These are phyloP conservation scores for Hassar affinis DNA, from an alignment of 2,113 vertebrate species.

Conservation along the genomic window DNA sequence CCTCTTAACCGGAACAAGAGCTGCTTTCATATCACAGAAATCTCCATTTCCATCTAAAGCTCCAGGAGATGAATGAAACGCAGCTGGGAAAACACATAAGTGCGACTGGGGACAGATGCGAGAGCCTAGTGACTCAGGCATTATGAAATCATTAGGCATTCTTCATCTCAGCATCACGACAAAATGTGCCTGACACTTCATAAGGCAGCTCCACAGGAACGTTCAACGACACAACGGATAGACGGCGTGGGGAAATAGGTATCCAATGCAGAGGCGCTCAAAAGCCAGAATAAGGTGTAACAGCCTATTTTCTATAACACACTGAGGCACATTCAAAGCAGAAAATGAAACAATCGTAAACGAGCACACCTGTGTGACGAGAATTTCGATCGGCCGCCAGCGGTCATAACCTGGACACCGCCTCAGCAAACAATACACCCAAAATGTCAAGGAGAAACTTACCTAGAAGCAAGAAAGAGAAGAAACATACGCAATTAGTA, in stretches of 20 bases:
- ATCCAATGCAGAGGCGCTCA: slow-evolving; percentile 15
- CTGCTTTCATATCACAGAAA: slow-evolving; percentile 49
- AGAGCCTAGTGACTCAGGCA: slow-evolving; percentile 42
- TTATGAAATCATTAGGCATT: slow-evolving; percentile 50
- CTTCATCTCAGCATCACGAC: slow-evolving; percentile 42
- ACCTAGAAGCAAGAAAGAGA: slow-evolving; percentile 46
- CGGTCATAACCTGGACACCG: neutral
- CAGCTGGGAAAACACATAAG: slow-evolving; percentile 51
- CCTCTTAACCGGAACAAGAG: slow-evolving; percentile 41
- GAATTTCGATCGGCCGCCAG: slow-evolving; percentile 14
- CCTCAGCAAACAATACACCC: slow-evolving; percentile 36
- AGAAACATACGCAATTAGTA: slow-evolving; percentile 34
- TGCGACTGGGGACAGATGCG: slow-evolving; percentile 38
- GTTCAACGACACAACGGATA: slow-evolving; percentile 36
- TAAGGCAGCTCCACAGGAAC: slow-evolving; percentile 42
- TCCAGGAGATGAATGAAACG: slow-evolving; percentile 47
- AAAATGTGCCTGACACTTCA: slow-evolving; percentile 52
- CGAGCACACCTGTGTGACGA: slow-evolving; percentile 37
- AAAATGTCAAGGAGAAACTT: slow-evolving; percentile 54
- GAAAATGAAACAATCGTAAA: slow-evolving; percentile 22
- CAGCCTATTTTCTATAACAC: neutral
- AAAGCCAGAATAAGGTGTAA: slow-evolving; percentile 16
- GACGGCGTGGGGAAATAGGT: slow-evolving; percentile 25
- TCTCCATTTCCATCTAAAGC: slow-evolving; percentile 50
- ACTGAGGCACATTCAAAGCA: slow-evolving; percentile 12